Conservation (phyloP, 2,797 vertebrate species). For the Apodemus agrarius region DNA sequence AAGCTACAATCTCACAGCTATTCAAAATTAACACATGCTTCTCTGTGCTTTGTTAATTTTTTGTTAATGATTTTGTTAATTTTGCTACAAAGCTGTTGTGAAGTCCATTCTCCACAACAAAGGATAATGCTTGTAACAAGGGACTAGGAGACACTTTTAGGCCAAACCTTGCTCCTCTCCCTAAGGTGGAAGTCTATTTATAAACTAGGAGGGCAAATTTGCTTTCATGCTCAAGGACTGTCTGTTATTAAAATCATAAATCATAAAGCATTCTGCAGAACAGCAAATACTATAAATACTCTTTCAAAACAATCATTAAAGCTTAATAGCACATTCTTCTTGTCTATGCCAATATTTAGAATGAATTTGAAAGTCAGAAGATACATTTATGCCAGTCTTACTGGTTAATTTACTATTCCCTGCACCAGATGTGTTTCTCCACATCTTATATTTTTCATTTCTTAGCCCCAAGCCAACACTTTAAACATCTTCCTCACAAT, state of each 20-base stretch:
- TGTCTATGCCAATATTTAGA: conserved; percentile 12
- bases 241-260: conserved; percentile 67
- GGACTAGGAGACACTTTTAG: conserved; percentile 41
- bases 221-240: conserved; percentile 46
- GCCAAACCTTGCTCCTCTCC: background rate
- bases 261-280: conserved; percentile 52
- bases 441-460: background rate
- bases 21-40: conserved; percentile 12
- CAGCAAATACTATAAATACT: conserved; percentile 42
- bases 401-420: conserved; percentile 10
- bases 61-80: background rate
- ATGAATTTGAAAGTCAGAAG: conserved; percentile 29
- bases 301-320: conserved; percentile 64
- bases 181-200: conserved; percentile 32
- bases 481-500: background rate
- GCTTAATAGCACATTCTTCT: conserved; percentile 24
- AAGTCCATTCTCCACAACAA: conserved; percentile 29
- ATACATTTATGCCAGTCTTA: background rate
- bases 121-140: conserved; percentile 44
- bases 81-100: background rate
- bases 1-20: background rate
- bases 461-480: background rate
- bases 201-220: conserved; percentile 17
- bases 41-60: background rate
- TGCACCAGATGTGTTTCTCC: background rate